These are phyloP conservation scores for Notarius lentiginosus DNA, from an alignment of 2,113 vertebrate genomes.

Conservation along the genomic window DNA sequence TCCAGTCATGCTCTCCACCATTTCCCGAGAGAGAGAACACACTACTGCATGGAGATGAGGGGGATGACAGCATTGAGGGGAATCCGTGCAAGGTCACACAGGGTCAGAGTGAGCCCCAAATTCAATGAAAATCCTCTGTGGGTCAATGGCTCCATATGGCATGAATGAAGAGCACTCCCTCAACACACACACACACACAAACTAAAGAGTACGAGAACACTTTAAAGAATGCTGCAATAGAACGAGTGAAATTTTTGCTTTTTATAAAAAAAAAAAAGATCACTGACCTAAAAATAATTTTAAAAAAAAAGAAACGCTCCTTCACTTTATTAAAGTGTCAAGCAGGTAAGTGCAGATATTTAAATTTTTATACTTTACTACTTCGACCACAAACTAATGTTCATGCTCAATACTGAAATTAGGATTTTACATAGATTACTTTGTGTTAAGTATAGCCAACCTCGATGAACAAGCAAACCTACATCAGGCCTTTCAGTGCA, in stretches of 20 bases:
- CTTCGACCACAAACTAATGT: background rate
- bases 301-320: background rate
- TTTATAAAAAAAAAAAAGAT: background rate
- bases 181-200: background rate
- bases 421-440: background rate
- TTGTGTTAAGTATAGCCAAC: background rate
- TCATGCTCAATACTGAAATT: too few relatives aligned
- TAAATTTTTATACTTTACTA: background rate
- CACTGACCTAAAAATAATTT: background rate
- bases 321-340: background rate
- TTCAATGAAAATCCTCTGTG: background rate
- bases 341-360: background rate
- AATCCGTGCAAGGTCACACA: constrained; percentile 1
- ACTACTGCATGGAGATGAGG: background rate
- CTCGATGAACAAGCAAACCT: background rate
- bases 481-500: background rate
- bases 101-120: background rate
- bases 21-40: background rate
- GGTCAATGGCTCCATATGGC: background rate
- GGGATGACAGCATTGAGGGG: background rate
- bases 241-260: background rate
- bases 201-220: background rate
- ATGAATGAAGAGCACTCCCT: background rate
- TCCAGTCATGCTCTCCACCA: background rate
- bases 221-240: background rate